A percentile compares a stretch with the other conserved stretches of the same genome.
These are phyloP conservation scores for Bellardia pandia DNA, from an alignment of 2,888 invertebrate genomes.

Conservation along the genomic window DNA sequence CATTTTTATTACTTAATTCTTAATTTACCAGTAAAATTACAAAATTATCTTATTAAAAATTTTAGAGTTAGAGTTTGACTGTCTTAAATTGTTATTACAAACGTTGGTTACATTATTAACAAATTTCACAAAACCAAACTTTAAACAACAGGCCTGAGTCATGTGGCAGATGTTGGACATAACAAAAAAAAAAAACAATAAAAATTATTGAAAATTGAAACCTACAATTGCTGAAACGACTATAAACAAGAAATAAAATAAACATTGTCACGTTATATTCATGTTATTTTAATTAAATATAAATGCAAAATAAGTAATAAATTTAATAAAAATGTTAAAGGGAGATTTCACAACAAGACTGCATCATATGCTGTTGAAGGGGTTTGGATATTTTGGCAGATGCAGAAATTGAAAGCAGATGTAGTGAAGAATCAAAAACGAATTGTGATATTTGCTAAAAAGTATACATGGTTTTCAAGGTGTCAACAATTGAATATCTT, in stretches of 20 bases:
- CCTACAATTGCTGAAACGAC: neutral
- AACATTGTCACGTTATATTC: constrained; percentile 81
- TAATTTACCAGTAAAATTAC: no score
- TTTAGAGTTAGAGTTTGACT: no score
- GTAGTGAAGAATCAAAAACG: no score
- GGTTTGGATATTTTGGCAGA: neutral
- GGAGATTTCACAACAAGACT: constrained; percentile 3
- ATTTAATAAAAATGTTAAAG: constrained; percentile 14
- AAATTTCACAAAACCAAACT: neutral
- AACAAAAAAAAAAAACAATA: constrained; percentile 23
- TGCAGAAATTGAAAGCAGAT: neutral
- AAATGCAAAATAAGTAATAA: constrained; percentile 37
- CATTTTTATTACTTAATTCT: neutral
- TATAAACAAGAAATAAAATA: neutral
- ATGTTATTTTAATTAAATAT: constrained; percentile 75
- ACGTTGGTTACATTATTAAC: neutral
- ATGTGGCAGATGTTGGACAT: constrained; percentile 56
- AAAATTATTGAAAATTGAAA: constrained; percentile 16
- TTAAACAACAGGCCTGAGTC: constrained; percentile 3
- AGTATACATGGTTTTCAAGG: no score
- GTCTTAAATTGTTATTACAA: neutral
- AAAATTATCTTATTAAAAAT: no score
- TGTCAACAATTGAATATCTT: no score
- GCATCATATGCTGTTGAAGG: neutral
- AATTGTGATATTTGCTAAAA: no score